These are phyloP conservation scores for Loripinus fragilis DNA, from an alignment of 2,888 invertebrate species.

Conservation along the genomic window DNA sequence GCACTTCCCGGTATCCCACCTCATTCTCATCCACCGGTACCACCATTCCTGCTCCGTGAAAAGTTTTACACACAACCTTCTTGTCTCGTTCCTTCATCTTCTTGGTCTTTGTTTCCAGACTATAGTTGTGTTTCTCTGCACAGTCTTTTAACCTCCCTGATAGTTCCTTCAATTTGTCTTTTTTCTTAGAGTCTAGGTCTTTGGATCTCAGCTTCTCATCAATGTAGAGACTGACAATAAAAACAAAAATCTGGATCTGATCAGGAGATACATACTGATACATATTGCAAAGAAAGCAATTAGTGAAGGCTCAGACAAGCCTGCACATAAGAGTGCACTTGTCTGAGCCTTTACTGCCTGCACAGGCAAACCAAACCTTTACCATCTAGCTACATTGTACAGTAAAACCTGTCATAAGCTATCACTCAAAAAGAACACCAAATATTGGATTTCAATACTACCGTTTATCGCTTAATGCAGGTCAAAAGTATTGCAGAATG, in stretches of 20 bases:
- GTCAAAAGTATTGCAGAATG: too few relatives aligned
- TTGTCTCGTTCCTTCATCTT: slow-evolving; percentile 85
- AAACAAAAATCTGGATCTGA: background rate
- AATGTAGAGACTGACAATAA: slow-evolving; percentile 70
- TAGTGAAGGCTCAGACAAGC: too few relatives aligned
- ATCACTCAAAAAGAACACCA: too few relatives aligned
- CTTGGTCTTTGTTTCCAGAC: slow-evolving; percentile 86
- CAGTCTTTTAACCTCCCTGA: slow-evolving; percentile 87
- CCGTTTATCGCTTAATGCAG: too few relatives aligned
- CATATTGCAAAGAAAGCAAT: background rate
- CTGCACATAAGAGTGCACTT: too few relatives aligned
- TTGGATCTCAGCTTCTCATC: slow-evolving; percentile 71
- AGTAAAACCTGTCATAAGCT: too few relatives aligned
- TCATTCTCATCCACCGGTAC: slow-evolving; percentile 92
- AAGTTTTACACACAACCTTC: slow-evolving; percentile 78
- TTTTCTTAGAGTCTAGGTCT: slow-evolving; percentile 44
- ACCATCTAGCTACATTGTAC: too few relatives aligned
- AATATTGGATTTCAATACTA: too few relatives aligned
- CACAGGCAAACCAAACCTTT: too few relatives aligned
- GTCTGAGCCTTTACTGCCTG: too few relatives aligned
- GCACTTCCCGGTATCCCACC: slow-evolving; percentile 91
- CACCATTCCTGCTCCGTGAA: slow-evolving; percentile 81
- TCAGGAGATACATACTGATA: background rate
- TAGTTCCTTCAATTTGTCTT: slow-evolving; percentile 83
- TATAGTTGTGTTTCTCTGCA: slow-evolving; percentile 87